Evolutionary conservation across 2,113 vertebrate species (phyloP).

Genomic region (Anolis carolinensis): DNA sequence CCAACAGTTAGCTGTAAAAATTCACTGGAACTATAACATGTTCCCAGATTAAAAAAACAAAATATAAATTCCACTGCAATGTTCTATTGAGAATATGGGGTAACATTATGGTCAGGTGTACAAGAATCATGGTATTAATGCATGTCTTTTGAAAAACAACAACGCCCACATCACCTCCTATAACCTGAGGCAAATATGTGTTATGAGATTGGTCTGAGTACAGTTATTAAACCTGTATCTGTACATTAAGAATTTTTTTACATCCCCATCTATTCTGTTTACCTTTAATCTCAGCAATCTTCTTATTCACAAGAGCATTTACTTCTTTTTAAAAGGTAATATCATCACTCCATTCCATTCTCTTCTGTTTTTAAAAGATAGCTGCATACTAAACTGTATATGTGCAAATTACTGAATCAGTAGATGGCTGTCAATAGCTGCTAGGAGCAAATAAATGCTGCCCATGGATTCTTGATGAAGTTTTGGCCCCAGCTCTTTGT

Average conservation of each 20-base stretch:
- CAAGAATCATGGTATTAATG: background rate
- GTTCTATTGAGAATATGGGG: too few relatives aligned
- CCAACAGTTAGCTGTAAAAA: too few relatives aligned
- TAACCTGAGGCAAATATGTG: background rate
- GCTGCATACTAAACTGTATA: conserved; percentile 21
- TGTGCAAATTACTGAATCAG: background rate
- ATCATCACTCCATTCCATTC: conserved; percentile 36
- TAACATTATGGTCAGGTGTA: too few relatives aligned
- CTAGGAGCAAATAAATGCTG: background rate
- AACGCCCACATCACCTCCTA: background rate
- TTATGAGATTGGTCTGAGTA: background rate
- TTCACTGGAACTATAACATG: too few relatives aligned
- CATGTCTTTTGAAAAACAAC: background rate
- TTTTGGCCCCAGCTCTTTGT: background rate
- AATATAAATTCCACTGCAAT: too few relatives aligned
- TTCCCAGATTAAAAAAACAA: too few relatives aligned
- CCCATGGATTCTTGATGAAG: too few relatives aligned
- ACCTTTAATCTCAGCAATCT: conserved; percentile 32
- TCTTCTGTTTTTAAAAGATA: conserved; percentile 40
- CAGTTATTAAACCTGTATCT: background rate
- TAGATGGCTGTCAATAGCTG: background rate
- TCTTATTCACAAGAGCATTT: conserved; percentile 42
- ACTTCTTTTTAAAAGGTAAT: conserved; percentile 36
- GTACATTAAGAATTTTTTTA: conserved; percentile 17
- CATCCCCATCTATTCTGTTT: background rate